Conservation (phyloP, 64 coral and sea anemone species). For the Platygyra sinensis region DNA sequence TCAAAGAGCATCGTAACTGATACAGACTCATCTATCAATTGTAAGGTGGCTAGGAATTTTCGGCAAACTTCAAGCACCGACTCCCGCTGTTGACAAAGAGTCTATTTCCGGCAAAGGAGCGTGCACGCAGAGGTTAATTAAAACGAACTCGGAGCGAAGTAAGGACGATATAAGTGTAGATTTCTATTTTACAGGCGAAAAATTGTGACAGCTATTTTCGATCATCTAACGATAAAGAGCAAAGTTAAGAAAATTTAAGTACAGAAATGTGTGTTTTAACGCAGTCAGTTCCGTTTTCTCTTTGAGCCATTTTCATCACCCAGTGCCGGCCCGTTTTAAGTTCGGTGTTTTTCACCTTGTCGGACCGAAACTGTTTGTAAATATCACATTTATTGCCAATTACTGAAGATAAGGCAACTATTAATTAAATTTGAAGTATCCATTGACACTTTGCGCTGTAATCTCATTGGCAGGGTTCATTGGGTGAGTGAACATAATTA, state of each 20-base stretch:
- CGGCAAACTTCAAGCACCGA: conserved; percentile 36
- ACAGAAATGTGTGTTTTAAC: not conserved
- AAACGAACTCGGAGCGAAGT: not conserved
- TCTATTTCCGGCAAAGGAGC: conserved; percentile 31
- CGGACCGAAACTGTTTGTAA: conserved; percentile 96
- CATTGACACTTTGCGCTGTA: conserved; percentile 68
- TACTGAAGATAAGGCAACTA: conserved; percentile 92
- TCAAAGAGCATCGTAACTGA: conserved; percentile 17
- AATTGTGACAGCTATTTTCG: not conserved
- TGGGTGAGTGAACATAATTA: conserved; percentile 89
- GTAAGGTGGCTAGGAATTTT: conserved; percentile 1
- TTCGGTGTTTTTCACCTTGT: conserved; percentile 91
- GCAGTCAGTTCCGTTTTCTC: conserved; percentile 18
- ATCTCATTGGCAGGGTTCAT: conserved; percentile 81
- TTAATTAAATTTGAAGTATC: conserved; percentile 99
- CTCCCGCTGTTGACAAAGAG: conserved; percentile 42
- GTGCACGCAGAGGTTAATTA: not conserved
- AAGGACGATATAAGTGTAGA: not conserved
- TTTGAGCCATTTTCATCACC: conserved; percentile 49
- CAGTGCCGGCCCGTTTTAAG: conserved; percentile 72
- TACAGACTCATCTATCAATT: conserved; percentile 34
- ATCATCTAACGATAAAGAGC: not conserved
- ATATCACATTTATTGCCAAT: conserved; percentile 99
- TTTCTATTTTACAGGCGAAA: not conserved
- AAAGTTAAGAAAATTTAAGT: not conserved